Percentiles rank a stretch among this genome's conserved stretches.
These are phyloP conservation scores for Drosophila leonis DNA, from an alignment of 2,888 invertebrate genomes.

Conservation along the genomic window DNA sequence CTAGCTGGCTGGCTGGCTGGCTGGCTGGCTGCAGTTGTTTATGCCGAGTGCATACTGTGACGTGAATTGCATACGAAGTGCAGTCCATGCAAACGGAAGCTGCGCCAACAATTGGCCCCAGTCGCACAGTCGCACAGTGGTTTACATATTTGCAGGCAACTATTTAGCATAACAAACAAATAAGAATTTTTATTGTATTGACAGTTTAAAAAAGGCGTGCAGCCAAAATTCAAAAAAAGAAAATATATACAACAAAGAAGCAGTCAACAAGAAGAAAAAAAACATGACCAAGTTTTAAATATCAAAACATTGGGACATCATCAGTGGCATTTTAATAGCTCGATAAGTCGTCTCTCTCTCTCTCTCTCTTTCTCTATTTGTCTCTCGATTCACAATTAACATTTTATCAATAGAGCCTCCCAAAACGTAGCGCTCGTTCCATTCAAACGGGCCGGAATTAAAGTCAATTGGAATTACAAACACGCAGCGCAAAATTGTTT, in stretches of 20 bases:
- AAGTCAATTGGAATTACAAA: slow-evolving; percentile 58
- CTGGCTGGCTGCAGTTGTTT: slow-evolving; percentile 2
- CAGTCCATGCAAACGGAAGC: slow-evolving; percentile 38
- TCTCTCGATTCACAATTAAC: slow-evolving; percentile 30
- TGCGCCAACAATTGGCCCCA: slow-evolving; percentile 21
- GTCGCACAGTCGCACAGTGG: slow-evolving; percentile 6
- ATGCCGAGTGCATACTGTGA: slow-evolving; percentile 29
- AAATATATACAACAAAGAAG: slow-evolving; percentile 4
- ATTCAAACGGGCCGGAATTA: slow-evolving; percentile 48
- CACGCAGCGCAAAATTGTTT: slow-evolving; percentile 61
- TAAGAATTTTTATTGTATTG: slow-evolving; percentile 55
- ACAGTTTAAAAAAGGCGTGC: slow-evolving; percentile 44
- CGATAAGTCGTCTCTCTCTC: slow-evolving; percentile 26
- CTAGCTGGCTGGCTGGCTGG: background rate
- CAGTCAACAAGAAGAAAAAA: background rate
- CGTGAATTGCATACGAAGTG: slow-evolving; percentile 45
- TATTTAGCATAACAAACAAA: slow-evolving; percentile 70
- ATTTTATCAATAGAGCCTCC: slow-evolving; percentile 52
- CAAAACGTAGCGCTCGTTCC: slow-evolving; percentile 8
- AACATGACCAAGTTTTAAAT: slow-evolving; percentile 48
- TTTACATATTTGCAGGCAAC: slow-evolving; percentile 35
- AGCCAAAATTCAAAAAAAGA: slow-evolving; percentile 30
- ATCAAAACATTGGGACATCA: slow-evolving; percentile 45
- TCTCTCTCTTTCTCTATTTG: background rate
- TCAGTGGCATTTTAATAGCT: slow-evolving; percentile 60